Evolutionary conservation across 2,888 invertebrate genomes (phyloP).

Genomic region (Phrixothrix hirtus): DNA sequence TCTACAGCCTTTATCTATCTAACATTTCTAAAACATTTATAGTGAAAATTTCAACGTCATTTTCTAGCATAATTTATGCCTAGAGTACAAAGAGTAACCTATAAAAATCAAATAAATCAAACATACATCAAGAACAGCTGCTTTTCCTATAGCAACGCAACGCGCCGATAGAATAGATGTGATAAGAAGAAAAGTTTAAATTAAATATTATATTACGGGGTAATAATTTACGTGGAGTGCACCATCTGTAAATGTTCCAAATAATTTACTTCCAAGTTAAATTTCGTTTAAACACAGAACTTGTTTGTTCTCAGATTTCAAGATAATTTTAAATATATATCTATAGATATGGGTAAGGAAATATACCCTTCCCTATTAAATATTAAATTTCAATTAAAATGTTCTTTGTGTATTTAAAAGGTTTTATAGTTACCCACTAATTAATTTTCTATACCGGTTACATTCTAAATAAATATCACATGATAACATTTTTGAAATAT

Average conservation of each 20-base stretch:
- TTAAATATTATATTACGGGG: conserved; percentile 13
- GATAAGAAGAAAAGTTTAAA: conserved; percentile 9
- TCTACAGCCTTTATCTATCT: no score
- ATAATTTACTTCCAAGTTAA: conserved; percentile 1
- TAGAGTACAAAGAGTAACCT: conserved; percentile 9
- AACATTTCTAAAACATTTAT: no score
- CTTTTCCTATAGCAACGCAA: conserved; percentile 11
- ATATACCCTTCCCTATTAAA: no score
- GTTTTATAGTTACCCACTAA: no score
- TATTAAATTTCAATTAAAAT: no score
- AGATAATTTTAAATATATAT: neutral
- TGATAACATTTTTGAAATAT: no score
- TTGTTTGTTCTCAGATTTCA: neutral
- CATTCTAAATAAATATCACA: no score
- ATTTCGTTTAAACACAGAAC: neutral
- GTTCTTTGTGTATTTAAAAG: no score
- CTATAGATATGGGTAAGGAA: no score
- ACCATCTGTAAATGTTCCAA: conserved; percentile 5
- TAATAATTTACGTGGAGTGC: conserved; percentile 1
- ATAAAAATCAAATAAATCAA: conserved; percentile 25
- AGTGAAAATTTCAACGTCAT: conserved; percentile 21
- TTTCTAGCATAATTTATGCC: conserved; percentile 18
- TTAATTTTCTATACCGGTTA: no score
- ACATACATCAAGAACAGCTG: conserved; percentile 16
- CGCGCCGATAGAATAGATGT: neutral